Conservation (phyloP, 2,113 vertebrate species). For the Antechinus flavipes region DNA sequence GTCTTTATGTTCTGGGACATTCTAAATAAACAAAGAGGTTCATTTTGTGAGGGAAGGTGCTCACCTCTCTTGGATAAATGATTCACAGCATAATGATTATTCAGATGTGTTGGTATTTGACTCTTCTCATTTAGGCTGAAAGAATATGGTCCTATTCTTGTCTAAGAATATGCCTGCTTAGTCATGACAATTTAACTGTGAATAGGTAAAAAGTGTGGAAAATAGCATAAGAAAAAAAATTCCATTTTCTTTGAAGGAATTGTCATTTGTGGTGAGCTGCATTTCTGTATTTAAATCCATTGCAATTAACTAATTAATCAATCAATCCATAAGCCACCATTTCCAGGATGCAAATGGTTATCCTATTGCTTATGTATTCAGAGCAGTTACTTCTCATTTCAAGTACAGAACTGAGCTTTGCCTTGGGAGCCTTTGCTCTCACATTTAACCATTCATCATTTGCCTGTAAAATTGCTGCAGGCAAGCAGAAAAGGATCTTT, state of each 20-base stretch:
- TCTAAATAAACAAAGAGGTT: slow-evolving; percentile 79
- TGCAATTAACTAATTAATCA: slow-evolving; percentile 80
- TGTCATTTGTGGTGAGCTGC: slow-evolving; percentile 60
- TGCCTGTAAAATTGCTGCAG: slow-evolving; percentile 79
- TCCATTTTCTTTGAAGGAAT: slow-evolving; percentile 65
- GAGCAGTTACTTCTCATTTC: slow-evolving; percentile 77
- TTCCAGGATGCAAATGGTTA: slow-evolving; percentile 68
- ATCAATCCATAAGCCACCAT: slow-evolving; percentile 67
- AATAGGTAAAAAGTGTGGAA: slow-evolving; percentile 67
- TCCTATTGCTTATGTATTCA: slow-evolving; percentile 79
- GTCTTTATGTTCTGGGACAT: slow-evolving; percentile 20
- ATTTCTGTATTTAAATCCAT: slow-evolving; percentile 72
- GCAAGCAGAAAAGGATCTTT: slow-evolving; percentile 70
- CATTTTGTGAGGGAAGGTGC: slow-evolving; percentile 59
- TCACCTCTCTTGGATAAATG: slow-evolving; percentile 75
- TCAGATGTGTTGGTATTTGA: slow-evolving; percentile 69
- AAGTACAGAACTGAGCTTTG: slow-evolving; percentile 78
- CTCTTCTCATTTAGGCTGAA: slow-evolving; percentile 70
- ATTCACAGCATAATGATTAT: slow-evolving; percentile 73
- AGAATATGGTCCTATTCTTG: slow-evolving; percentile 69
- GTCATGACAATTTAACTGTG: slow-evolving; percentile 38
- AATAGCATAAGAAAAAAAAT: slow-evolving; percentile 70
- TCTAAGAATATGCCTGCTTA: slow-evolving; percentile 69
- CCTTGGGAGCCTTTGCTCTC: slow-evolving; percentile 74
- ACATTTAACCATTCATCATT: slow-evolving; percentile 78